A percentile compares a stretch with the other conserved stretches of the same genome.
Evolutionary conservation across 1,140 invertebrate species (phyloP).

Genomic region (Nasonia vitripennis): DNA sequence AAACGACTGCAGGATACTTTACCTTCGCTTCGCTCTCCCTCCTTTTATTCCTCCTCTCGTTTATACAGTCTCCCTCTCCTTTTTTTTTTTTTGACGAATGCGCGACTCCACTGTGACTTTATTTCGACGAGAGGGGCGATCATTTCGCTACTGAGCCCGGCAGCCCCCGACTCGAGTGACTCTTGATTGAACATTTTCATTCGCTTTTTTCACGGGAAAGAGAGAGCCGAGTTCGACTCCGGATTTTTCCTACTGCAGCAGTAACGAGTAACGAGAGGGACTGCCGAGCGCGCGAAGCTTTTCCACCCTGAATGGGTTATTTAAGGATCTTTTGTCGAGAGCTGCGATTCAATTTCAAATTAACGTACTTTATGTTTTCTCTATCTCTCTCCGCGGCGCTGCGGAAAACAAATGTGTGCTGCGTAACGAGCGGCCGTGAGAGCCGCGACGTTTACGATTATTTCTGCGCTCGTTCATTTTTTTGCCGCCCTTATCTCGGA

Average conservation of each 20-base stretch:
- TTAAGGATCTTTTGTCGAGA: slow-evolving; percentile 32
- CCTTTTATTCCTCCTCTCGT: not conserved
- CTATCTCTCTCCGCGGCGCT: too few species aligned
- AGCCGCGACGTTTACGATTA: too few species aligned
- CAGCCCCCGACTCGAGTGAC: not conserved
- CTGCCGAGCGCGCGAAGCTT: slow-evolving; percentile 8
- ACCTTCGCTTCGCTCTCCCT: not conserved
- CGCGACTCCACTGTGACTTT: slow-evolving; percentile 27
- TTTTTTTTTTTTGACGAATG: slow-evolving; percentile 33
- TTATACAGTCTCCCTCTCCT: not conserved
- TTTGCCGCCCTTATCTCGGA: too few species aligned
- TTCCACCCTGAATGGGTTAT: slow-evolving; percentile 21
- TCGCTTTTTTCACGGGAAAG: not conserved
- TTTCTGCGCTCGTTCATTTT: too few species aligned
- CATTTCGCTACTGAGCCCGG: slow-evolving; percentile 33
- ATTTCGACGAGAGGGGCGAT: slow-evolving; percentile 35
- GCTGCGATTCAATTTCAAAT: slow-evolving; percentile 47
- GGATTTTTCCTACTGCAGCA: not conserved
- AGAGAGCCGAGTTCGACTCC: slow-evolving; percentile 5
- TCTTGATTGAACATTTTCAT: slow-evolving; percentile 48
- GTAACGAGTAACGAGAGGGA: not conserved
- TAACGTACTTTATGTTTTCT: slow-evolving; percentile 32
- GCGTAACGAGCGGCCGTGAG: too few species aligned
- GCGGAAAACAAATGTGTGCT: not conserved
- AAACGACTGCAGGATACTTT: slow-evolving; percentile 43